Conservation (phyloP, 2,113 vertebrate species). For the Oryzias javanicus region DNA sequence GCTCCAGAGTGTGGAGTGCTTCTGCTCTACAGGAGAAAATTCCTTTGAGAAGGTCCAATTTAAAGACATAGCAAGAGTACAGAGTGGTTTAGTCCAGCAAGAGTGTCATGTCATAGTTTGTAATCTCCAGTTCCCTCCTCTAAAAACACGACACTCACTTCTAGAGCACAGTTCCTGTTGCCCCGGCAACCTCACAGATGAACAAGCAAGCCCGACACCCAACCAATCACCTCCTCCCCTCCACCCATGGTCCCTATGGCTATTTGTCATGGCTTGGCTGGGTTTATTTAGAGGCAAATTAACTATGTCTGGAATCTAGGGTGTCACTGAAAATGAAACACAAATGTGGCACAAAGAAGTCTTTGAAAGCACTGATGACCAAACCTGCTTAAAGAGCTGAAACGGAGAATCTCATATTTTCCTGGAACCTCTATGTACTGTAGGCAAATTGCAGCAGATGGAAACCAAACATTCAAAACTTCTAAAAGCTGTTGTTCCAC, state of each 20-base stretch:
- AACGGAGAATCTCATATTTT: slow-evolving; percentile 34
- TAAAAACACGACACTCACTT: slow-evolving; percentile 73
- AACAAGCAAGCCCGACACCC: slow-evolving; percentile 74
- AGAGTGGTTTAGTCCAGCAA: slow-evolving; percentile 56
- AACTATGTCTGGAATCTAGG: slow-evolving; percentile 81
- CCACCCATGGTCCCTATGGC: slow-evolving; percentile 66
- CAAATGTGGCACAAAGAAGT: slow-evolving; percentile 55
- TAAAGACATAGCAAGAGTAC: slow-evolving; percentile 21
- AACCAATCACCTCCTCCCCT: slow-evolving; percentile 65
- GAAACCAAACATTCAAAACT: slow-evolving; percentile 26
- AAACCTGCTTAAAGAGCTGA: slow-evolving; percentile 32
- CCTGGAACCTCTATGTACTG: background rate
- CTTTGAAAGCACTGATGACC: slow-evolving; percentile 35
- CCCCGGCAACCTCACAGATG: slow-evolving; percentile 75
- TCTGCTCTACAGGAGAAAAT: slow-evolving; percentile 46
- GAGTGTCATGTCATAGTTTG: slow-evolving; percentile 83
- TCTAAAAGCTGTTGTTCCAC: slow-evolving; percentile 24
- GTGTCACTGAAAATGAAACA: slow-evolving; percentile 67
- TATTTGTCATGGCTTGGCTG: slow-evolving; percentile 82
- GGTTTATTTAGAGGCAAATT: slow-evolving; percentile 83
- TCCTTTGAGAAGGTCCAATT: slow-evolving; percentile 40
- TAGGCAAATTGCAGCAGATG: slow-evolving; percentile 24
- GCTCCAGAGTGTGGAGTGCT: slow-evolving; percentile 56
- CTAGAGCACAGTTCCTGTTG: slow-evolving; percentile 67
- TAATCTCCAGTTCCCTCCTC: slow-evolving; percentile 77